phyloP scores from a whole-genome alignment of 2,797 vertebrate genomes.

The Rousettus madagascariensis region DNA sequence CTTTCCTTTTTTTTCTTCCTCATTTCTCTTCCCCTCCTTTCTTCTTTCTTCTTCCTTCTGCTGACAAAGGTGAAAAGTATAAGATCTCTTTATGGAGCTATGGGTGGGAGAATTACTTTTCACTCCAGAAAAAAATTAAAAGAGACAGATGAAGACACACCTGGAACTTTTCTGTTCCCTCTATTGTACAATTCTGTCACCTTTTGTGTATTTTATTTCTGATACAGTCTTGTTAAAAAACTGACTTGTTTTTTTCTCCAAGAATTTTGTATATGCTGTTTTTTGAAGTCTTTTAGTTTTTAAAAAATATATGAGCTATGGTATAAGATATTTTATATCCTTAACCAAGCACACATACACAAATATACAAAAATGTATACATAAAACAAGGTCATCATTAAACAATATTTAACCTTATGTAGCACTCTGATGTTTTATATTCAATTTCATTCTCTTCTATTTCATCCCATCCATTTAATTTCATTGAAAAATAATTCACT shows the following conservation, averaged over 20 bases:
- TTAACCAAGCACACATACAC: neutral
- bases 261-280: neutral
- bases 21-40: neutral
- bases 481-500: slow-evolving; percentile 49
- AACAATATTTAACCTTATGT: neutral
- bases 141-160: neutral
- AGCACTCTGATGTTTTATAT: neutral
- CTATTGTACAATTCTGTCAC: neutral
- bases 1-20: neutral
- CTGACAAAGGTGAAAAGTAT: neutral
- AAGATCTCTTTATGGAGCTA: neutral
- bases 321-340: neutral
- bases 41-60: neutral
- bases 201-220: neutral
- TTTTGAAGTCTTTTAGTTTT: neutral
- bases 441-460: slow-evolving; percentile 25
- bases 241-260: neutral
- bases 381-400: neutral
- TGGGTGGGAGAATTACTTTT: neutral
- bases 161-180: neutral
- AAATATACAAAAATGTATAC: neutral
- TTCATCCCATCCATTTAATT: slow-evolving; percentile 49
- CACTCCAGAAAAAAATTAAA: neutral
- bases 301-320: neutral
- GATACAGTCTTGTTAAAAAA: neutral